Percentiles rank a stretch among this genome's conserved stretches.
Conservation (phyloP, 1,140 invertebrate species). For the Drosophila subobscura region DNA sequence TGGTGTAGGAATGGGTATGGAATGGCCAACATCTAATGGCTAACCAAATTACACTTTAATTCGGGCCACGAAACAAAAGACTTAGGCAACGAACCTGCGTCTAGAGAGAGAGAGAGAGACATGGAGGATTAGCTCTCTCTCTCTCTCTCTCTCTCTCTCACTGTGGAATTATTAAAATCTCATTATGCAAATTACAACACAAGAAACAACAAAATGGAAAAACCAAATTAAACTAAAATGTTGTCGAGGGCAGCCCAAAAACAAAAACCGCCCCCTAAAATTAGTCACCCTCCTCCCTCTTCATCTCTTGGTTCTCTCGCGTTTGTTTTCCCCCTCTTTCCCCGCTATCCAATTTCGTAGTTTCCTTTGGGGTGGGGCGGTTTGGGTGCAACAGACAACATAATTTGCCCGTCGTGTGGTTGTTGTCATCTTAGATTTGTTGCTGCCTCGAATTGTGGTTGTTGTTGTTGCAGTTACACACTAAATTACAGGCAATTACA, state of each 20-base stretch:
- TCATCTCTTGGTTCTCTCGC: not conserved
- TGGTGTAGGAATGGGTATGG: too few species aligned
- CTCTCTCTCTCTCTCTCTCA: not conserved
- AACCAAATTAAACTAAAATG: constrained; percentile 20
- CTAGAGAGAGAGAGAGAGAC: constrained; percentile 27
- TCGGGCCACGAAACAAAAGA: constrained; percentile 71
- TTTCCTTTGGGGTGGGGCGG: constrained; percentile 33
- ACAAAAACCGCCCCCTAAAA: too few species aligned
- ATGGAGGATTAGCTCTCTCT: constrained; percentile 7
- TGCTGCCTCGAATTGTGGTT: constrained; percentile 27
- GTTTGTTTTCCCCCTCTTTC: not conserved
- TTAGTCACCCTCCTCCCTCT: not conserved
- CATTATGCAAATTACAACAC: constrained; percentile 77
- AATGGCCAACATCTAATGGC: constrained; percentile 61
- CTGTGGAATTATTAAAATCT: constrained; percentile 69
- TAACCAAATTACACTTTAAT: constrained; percentile 82
- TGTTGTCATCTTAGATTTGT: constrained; percentile 66
- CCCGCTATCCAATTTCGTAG: constrained; percentile 28
- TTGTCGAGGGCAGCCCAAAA: too few species aligned
- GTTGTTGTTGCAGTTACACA: constrained; percentile 71
- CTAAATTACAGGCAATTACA: constrained; percentile 82
- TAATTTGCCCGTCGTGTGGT: constrained; percentile 75
- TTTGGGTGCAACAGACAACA: constrained; percentile 61
- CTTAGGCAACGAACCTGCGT: constrained; percentile 65
- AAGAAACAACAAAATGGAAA: constrained; percentile 38